Evolutionary conservation across 2,797 vertebrate species (phyloP), one percentile per base, ranked within the genome.

Genomic region (Coranthus polyacanthus): DNA sequence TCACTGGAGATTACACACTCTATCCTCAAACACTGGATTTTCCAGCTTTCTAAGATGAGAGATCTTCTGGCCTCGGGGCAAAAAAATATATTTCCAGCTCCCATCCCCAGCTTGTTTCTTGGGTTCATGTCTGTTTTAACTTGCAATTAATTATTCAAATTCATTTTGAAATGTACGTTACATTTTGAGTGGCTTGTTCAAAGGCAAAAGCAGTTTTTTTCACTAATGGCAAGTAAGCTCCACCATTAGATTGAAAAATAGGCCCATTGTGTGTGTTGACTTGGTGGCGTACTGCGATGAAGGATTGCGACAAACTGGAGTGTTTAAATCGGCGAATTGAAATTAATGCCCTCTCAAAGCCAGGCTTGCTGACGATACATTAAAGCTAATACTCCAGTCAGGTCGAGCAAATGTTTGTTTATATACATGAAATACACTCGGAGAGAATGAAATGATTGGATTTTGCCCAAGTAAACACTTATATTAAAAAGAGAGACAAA

Each of bases 271-370:
- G 93, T 89, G 90, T 88, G 88, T 68, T 69, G 69, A 88, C 93
- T 91, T 82, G 92, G 88, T 92, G 73, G 92, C 92, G 90, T 91
- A 82, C 84, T 84, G 86, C 89, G 89, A 95, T 97, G 95, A 98
- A 91, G 94, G 95, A 97, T 96, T 93, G 93, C 94, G 94, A 92
- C 95, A 96, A 95, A 92, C 94, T 94, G 94, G 95, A 95, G 95
- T 96, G 96, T 97, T 98, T 97, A 97, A 93, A 96, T 95, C 93
- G 93, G 92, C 91, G 94, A 96, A 97, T 97, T 96, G 95, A 97
- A 98, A 98, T 96, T 94, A 97, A 97, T 97, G 95, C 95, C 94
- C 94, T 94, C 94, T 96, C 95, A 92, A 94, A 94, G 94, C 93
- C 83, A 80, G 90, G 92, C 92, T 89, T 93, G 94, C 95, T 96